phyloP scores from a whole-genome alignment of 2,113 vertebrate species.

The Pachypanchax playfairii region DNA sequence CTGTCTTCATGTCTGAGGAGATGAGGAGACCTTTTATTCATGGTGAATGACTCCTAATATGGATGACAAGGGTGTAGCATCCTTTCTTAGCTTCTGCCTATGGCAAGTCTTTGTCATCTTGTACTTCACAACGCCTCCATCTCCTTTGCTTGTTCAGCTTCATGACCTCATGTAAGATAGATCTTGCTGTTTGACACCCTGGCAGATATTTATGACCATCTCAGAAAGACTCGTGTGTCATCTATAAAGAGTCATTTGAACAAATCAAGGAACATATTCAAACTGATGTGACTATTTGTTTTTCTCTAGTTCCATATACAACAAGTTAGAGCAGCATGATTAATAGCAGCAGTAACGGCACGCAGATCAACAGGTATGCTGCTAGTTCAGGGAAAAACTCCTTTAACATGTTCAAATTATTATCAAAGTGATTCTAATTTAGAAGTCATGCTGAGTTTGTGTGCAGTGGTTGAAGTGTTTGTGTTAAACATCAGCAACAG shows the following conservation, averaged over 20 bases:
- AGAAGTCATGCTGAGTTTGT: no score
- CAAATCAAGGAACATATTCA: neutral
- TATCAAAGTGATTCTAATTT: no score
- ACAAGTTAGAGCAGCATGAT: no score
- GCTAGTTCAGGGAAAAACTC: no score
- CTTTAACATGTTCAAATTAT: no score
- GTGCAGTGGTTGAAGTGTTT: no score
- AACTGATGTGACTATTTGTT: no score
- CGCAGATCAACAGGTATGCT: no score
- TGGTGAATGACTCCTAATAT: slow-evolving; percentile 37
- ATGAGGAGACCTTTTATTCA: slow-evolving; percentile 25
- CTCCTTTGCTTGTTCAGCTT: slow-evolving; percentile 36
- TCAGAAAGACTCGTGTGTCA: neutral
- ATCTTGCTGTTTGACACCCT: slow-evolving; percentile 4
- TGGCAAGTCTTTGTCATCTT: slow-evolving; percentile 39
- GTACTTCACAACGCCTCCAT: slow-evolving; percentile 16
- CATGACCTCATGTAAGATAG: slow-evolving; percentile 30
- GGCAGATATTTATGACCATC: slow-evolving; percentile 1
- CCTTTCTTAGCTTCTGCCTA: slow-evolving; percentile 28
- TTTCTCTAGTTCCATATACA: no score
- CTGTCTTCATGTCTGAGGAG: slow-evolving; percentile 16
- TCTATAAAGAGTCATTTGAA: neutral
- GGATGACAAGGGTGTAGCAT: slow-evolving; percentile 33
- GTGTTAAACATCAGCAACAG: no score
- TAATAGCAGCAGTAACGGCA: no score